A percentile compares a stretch with the other conserved stretches of the same genome.
Conservation (phyloP, 2,888 invertebrate species). For the Cenopis cana region DNA sequence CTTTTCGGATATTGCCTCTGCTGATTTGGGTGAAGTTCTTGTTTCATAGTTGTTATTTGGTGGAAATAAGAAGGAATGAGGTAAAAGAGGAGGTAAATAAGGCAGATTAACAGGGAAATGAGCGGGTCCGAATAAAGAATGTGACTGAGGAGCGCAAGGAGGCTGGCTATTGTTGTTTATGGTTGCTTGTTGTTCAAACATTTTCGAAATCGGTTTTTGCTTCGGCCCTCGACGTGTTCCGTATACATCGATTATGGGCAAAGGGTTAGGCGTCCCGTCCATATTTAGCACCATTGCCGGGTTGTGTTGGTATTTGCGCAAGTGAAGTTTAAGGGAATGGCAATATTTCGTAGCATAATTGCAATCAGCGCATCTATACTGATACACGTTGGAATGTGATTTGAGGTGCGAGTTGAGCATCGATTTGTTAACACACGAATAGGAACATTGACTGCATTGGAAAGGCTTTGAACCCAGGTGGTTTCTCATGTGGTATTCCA, state of each 20-base stretch:
- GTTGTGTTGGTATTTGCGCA: slow-evolving; percentile 95
- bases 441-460: slow-evolving; percentile 95
- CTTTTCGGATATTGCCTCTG: slow-evolving; percentile 61
- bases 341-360: slow-evolving; percentile 99
- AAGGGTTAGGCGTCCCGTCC: slow-evolving; percentile 94
- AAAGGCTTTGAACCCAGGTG: slow-evolving; percentile 98
- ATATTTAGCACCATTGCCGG: slow-evolving; percentile 96
- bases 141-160: slow-evolving; percentile 65
- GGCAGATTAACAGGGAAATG: slow-evolving; percentile 79
- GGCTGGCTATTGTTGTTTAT: slow-evolving; percentile 61
- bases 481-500: slow-evolving; percentile 98
- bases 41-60: slow-evolving; percentile 79
- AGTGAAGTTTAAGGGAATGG: slow-evolving; percentile 97
- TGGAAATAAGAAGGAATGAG: slow-evolving; percentile 79
- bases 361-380: slow-evolving; percentile 97
- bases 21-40: slow-evolving; percentile 64
- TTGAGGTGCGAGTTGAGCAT: slow-evolving; percentile 99
- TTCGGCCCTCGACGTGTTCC: slow-evolving; percentile 96
- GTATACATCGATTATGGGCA: slow-evolving; percentile 95
- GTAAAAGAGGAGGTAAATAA: slow-evolving; percentile 78
- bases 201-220: slow-evolving; percentile 77
- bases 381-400: slow-evolving; percentile 96
- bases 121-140: slow-evolving; percentile 69
- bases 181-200: slow-evolving; percentile 68
- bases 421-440: slow-evolving; percentile 98